phyloP scores from a whole-genome alignment of 2,797 vertebrate species.

The Triplophysa yarkandensis region DNA sequence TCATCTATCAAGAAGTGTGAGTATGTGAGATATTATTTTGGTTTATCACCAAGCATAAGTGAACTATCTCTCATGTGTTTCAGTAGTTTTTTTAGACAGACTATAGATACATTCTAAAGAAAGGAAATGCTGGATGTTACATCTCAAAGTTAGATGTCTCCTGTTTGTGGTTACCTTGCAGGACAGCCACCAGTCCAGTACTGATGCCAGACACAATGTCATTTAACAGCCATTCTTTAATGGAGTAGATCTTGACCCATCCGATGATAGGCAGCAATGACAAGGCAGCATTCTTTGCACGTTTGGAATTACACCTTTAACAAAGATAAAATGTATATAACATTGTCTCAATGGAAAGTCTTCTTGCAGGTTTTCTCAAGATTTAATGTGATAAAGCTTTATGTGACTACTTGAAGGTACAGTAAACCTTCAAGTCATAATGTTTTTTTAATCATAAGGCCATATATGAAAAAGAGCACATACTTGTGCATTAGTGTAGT shows the following conservation, averaged over 20 bases:
- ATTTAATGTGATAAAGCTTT: too few relatives aligned
- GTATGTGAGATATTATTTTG: not conserved
- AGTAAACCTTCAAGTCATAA: not conserved
- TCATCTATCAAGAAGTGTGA: too few relatives aligned
- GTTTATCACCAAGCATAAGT: not conserved
- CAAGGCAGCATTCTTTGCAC: conserved; percentile 77
- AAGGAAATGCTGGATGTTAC: not conserved
- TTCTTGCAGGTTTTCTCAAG: not conserved
- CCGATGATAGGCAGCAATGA: conserved; percentile 82
- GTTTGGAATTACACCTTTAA: conserved; percentile 81
- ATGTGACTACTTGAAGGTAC: not conserved
- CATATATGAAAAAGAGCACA: too few relatives aligned
- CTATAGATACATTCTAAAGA: too few relatives aligned
- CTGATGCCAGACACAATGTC: conserved; percentile 92
- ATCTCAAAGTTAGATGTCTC: not conserved
- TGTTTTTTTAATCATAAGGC: too few relatives aligned
- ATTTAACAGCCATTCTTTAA: conserved; percentile 88
- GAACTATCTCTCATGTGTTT: too few relatives aligned
- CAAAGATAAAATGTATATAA: not conserved
- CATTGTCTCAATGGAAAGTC: not conserved
- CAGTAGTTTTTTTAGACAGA: too few relatives aligned
- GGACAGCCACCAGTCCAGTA: conserved; percentile 89
- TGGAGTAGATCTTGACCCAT: conserved; percentile 85
- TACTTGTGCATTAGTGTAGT: too few relatives aligned
- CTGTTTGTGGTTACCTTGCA: conserved; percentile 84